Evolutionary conservation across 2,113 vertebrate genomes (phyloP).

Genomic region (Leucosticte australis): DNA sequence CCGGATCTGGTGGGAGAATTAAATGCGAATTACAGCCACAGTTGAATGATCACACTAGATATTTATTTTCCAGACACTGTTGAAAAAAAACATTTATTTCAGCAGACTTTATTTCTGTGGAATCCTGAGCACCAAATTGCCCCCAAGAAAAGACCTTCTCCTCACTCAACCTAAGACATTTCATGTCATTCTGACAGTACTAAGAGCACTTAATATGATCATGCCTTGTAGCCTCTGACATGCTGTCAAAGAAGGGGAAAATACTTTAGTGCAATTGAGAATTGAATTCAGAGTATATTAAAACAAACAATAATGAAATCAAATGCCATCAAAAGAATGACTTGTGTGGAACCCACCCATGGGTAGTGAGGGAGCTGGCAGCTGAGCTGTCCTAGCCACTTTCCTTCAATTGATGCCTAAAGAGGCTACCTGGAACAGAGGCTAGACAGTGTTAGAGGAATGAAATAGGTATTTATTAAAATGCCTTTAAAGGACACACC

Average conservation of each 20-base stretch:
- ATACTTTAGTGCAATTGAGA: not conserved
- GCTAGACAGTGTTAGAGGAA: not conserved
- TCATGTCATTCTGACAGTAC: not conserved
- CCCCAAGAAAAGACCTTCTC: not conserved
- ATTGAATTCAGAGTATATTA: conserved; percentile 2
- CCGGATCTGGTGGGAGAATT: not conserved
- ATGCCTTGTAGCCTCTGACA: not conserved
- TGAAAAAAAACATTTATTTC: conserved; percentile 36
- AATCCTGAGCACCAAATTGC: not conserved
- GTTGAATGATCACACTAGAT: not conserved
- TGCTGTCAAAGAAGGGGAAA: not conserved
- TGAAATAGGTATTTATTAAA: not conserved
- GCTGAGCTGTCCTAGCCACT: not conserved
- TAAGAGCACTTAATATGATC: not conserved
- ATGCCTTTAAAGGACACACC: not conserved
- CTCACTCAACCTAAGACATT: not conserved
- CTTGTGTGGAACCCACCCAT: not conserved
- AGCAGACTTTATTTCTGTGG: not conserved
- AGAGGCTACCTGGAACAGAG: not conserved
- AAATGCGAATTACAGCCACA: conserved; percentile 15
- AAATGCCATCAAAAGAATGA: not conserved
- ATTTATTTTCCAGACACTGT: not conserved
- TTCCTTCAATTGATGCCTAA: not conserved
- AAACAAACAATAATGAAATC: conserved; percentile 11
- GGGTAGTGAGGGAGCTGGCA: not conserved